Base-by-base conservation (phyloP, 2,888 invertebrate species). In the Gerris lacustris region DNA sequence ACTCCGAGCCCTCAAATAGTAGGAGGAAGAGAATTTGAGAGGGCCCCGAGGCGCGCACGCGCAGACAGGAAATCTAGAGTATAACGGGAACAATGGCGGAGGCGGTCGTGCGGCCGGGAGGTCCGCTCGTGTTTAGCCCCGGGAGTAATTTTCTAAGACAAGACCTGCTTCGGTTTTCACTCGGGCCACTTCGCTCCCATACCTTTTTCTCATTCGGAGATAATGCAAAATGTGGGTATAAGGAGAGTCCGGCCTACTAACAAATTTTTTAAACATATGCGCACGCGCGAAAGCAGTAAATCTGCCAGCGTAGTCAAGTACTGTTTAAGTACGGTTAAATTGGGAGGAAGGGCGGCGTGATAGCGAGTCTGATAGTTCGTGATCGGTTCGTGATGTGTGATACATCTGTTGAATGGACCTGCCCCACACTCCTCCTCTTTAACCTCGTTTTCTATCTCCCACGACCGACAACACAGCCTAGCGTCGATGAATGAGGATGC, bases 21-120 rank as follows among this genome's bases (percentile, higher is more conserved):
- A 11, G 55, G 15, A 55, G 55, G 55, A 55, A 55, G 55, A 11
- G 9, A 11, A 11, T 55, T 11, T 5, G 55, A 11, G 55, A 55
- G 9, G 55, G 55, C 55, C 55, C 55, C 55, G 55, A 55, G 55
- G 55, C 55, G 55, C 55, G 55, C 55, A 55, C 55, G 55, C 55
- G 55, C 55, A 55, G 55, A 55, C 55, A 55, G 55, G 55, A 55
- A 55, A 55, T 55, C 55, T 55, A 55, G 55, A 55, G 55, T 55
- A 55, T 55, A 55, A 55, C 55, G 55, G 47, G 55, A 55, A 55
- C 55, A 5, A 55, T 5, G 15, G 55, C 15, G 55, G 55, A 55
- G 55, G 55, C 55, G 55, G 55, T 55, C 55, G 55, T 55, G 55
- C 15, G 9, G 55, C 15, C 9, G 55, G 55, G 55, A 55, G 55